Evolutionary conservation across 1,140 invertebrate species (phyloP), one percentile per base, ranked within the genome.

Genomic region (Drosophila ficusphila): DNA sequence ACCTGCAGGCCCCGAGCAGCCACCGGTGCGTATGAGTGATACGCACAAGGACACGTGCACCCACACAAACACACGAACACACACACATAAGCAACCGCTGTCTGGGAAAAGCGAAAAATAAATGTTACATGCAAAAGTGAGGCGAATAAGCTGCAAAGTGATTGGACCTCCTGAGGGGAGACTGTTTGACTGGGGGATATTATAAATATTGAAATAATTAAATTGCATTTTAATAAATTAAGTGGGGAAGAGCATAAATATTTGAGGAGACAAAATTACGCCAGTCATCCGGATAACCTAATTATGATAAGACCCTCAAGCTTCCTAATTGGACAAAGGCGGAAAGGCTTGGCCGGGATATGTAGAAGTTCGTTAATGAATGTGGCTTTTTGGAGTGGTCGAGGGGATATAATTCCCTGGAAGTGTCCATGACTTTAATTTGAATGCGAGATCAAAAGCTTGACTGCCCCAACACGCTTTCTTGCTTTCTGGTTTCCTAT

Each of bases 21-120:
- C n/a, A 65, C 58, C 68, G 33, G 38, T 38, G 81, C 82, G 73
- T 88, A 76, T 85, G 73, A 76, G 73, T 74, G 71, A 86, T 79
- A 48, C 49, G 49, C 46, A 14, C 19, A 41, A 34, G 41, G 23
- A 16, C 21, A 21, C 19, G 12, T 6, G 14, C 18, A 33, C 16
- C 27, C 38, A 34, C 39, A 29, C 12, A 39, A n/a, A n/a, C n/a
- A 16, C 21, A 21, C 19, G 12, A 3, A n/a, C 18, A 33, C 16
- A 19, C 38, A 34, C 39, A 29, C 12, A 39, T n/a, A n/a, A n/a
- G n/a, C 34, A 5, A 11, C 21, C 6, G 31, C 39, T 62, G 68
- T 54, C 64, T 58, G 69, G 34, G 51, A 31, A 34, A 61, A 39
- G 42, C 52, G 41, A 44, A 62, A 61, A 75, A 71, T 60, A 76